Percentiles rank a stretch among this genome's conserved stretches.
These are phyloP conservation scores for Poeciliopsis presidionis DNA, from an alignment of 2,797 vertebrate genomes.

Conservation along the genomic window DNA sequence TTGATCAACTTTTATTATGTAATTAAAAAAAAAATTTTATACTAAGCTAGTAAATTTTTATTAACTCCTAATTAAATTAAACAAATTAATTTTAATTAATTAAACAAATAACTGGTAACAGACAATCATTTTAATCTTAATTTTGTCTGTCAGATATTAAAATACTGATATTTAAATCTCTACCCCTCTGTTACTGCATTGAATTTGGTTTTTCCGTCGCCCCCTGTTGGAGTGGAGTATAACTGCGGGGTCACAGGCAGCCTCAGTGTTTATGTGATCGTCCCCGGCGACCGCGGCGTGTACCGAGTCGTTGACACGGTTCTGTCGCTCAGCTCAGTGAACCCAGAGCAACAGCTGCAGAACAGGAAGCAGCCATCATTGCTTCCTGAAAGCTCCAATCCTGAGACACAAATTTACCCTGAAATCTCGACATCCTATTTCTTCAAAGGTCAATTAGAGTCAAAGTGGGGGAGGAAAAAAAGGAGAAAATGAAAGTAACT, in stretches of 20 bases:
- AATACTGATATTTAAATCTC: too few relatives aligned
- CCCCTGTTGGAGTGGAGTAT: neutral
- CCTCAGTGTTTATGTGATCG: neutral
- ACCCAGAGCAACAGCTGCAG: neutral
- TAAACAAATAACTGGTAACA: too few relatives aligned
- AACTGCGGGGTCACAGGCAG: neutral
- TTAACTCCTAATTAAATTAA: too few relatives aligned
- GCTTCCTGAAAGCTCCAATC: neutral
- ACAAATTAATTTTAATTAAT: too few relatives aligned
- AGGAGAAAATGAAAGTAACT: conserved; percentile 4
- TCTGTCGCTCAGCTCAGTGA: neutral
- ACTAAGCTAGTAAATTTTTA: too few relatives aligned
- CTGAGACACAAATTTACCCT: neutral
- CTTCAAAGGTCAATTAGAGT: conserved; percentile 1
- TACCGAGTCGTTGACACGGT: neutral
- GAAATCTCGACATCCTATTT: neutral
- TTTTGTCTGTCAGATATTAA: neutral
- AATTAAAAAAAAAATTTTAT: too few relatives aligned
- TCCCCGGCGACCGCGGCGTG: neutral
- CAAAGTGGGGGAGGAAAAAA: conserved; percentile 4
- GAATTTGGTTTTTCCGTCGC: neutral
- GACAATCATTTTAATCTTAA: neutral
- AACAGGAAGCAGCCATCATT: neutral
- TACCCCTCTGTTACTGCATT: too few relatives aligned
- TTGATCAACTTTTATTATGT: too few relatives aligned